Evolutionary conservation across 2,797 vertebrate genomes (phyloP).

Genomic region (Sebastes miniatus): DNA sequence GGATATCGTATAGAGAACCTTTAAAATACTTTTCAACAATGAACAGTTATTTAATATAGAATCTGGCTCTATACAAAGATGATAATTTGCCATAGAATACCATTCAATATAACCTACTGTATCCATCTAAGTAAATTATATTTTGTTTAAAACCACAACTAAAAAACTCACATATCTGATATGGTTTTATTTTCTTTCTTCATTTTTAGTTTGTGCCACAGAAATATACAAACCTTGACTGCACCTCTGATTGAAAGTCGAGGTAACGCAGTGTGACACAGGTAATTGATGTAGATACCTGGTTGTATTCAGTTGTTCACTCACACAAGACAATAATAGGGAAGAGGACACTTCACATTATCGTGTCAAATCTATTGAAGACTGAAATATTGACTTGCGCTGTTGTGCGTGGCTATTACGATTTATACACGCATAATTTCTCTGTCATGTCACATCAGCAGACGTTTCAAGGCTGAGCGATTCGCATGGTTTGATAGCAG

Average conservation of each 20-base stretch:
- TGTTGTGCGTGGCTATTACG: conserved; percentile 1
- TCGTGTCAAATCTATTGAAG: conserved; percentile 20
- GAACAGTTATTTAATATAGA: too few relatives aligned
- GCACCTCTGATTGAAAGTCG: conserved; percentile 40
- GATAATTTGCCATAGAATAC: too few relatives aligned
- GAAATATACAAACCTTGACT: conserved; percentile 24
- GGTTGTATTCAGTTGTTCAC: conserved; percentile 1
- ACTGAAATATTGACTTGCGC: conserved; percentile 15
- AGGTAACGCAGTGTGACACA: not conserved
- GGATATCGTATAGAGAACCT: too few relatives aligned
- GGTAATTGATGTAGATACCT: conserved; percentile 23
- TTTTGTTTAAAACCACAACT: not conserved
- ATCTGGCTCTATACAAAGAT: too few relatives aligned
- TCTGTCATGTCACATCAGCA: conserved; percentile 24
- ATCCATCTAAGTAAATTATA: not conserved
- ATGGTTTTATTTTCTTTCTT: not conserved
- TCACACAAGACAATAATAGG: conserved; percentile 2
- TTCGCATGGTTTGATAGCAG: conserved; percentile 15
- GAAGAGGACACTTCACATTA: conserved; percentile 17
- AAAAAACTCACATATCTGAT: not conserved
- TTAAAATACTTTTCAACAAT: too few relatives aligned
- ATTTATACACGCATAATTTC: conserved; percentile 32
- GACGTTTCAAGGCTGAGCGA: conserved; percentile 28
- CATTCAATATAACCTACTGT: too few relatives aligned
- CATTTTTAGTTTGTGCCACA: conserved; percentile 31